phyloP scores from a whole-genome alignment of 1,140 invertebrate genomes.

The Cardiocondyla obscurior region DNA sequence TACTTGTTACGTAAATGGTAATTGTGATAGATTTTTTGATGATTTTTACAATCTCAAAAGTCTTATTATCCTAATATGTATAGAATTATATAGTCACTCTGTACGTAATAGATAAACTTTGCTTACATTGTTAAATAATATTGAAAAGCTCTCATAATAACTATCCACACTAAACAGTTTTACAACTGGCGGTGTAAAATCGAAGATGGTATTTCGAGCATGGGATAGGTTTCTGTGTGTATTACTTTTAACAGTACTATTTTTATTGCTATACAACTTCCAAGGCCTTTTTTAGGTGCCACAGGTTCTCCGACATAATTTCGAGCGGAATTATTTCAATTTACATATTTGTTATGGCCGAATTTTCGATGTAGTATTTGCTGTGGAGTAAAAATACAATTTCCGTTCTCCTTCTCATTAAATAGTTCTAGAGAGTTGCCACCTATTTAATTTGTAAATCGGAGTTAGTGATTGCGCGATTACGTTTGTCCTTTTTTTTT shows the following conservation, averaged over 20 bases:
- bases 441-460: conserved; percentile 27
- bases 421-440: conserved; percentile 18
- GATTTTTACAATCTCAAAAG: conserved; percentile 86
- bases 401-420: neutral
- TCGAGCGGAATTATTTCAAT: conserved; percentile 23
- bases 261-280: conserved; percentile 69
- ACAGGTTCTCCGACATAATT: conserved; percentile 57
- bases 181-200: conserved; percentile 60
- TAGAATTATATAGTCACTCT: conserved; percentile 83
- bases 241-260: conserved; percentile 66
- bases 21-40: conserved; percentile 86
- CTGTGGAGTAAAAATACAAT: conserved; percentile 27
- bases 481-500: neutral
- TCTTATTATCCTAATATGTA: conserved; percentile 84
- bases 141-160: conserved; percentile 61
- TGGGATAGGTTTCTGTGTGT: conserved; percentile 60
- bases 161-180: conserved; percentile 64
- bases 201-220: conserved; percentile 59
- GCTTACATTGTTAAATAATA: conserved; percentile 79
- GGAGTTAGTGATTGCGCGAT: neutral
- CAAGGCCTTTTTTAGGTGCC: conserved; percentile 70
- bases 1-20: conserved; percentile 84
- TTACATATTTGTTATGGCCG: neutral
- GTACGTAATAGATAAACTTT: conserved; percentile 79
- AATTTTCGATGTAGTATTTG: conserved; percentile 13